Base-by-base conservation (phyloP, 2,888 invertebrate species). In the Loripinus fragilis region DNA sequence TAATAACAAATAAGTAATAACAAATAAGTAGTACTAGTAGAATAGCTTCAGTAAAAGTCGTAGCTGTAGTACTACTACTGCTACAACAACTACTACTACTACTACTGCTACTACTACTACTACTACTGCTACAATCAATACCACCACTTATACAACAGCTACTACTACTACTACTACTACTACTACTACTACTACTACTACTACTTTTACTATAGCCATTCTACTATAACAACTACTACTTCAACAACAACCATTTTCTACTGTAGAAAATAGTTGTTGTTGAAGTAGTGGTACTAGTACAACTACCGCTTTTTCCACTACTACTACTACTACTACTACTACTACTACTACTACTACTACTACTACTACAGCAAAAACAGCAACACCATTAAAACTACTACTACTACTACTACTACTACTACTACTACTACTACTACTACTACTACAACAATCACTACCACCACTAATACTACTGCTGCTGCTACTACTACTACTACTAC, bases 261-360 rank as follows among this genome's bases (percentile, higher is more conserved):
- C 65, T 38, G 65, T 20, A 25, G 33, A 60, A 25, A 42, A 35
- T 45, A 66, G 42, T 73, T 28, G 65, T 65, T 45, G 45, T 65
- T 45, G 45, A 45, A 73, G 7, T 41, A 65, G 23, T 65, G 65
- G 65, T 73, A 73, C 73, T 73, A 73, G 42, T 66, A 65, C 66
- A 65, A 65, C 73, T 65, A 73, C 65, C 45, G 65, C 73, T 73
- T 65, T 66, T 65, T 65, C 65, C 65, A 73, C 38, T 60, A 55
- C 71, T 55, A 71, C 71, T 55, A 60, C 71, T 73, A 73, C 73
- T 74, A 74, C 74, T 74, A 69, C 52, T 74, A 73, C 73, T 73
- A 73, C 65, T 64, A 73, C 73, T 65, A 73, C 65, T 73, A 73
- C 33, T 71, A 71, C 64, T 67, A 73, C 64, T 66, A 64, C 73